Evolutionary conservation across 2,113 vertebrate species (phyloP).

Genomic region (Bubo scandiacus): DNA sequence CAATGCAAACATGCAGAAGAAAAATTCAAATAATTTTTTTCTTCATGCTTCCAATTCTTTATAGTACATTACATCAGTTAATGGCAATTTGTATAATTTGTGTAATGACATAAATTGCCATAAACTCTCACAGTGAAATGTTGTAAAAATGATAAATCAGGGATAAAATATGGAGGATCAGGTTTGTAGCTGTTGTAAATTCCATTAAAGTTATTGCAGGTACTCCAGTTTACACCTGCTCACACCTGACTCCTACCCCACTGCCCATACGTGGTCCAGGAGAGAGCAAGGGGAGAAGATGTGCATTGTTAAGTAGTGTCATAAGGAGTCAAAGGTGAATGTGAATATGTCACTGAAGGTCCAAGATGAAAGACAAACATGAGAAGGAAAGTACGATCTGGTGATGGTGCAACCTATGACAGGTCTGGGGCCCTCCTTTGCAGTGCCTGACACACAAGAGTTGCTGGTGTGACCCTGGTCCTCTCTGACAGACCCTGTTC

Average conservation of each 20-base stretch:
- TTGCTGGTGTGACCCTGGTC: neutral
- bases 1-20: conserved; percentile 71
- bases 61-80: conserved; percentile 80
- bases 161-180: conserved; percentile 16
- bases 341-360: neutral
- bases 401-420: accelerated
- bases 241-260: neutral
- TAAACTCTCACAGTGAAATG: conserved; percentile 69
- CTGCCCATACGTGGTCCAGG: accelerated
- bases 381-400: neutral
- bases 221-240: neutral
- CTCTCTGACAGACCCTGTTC: neutral
- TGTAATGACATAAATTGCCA: conserved; percentile 79
- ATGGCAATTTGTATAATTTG: conserved; percentile 80
- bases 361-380: neutral
- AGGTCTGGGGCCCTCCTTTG: neutral
- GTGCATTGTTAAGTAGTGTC: neutral
- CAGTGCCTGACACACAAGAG: neutral
- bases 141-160: conserved; percentile 75
- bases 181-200: conserved; percentile 5
- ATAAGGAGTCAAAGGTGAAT: neutral
- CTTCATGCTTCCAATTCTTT: conserved; percentile 74
- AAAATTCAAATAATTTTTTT: conserved; percentile 75
- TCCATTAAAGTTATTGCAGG: neutral
- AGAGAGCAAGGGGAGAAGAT: neutral